A percentile compares a stretch with the other conserved stretches of the same genome.
Evolutionary conservation across 2,113 vertebrate genomes (phyloP).

Genomic region (Fulmarus glacialis): DNA sequence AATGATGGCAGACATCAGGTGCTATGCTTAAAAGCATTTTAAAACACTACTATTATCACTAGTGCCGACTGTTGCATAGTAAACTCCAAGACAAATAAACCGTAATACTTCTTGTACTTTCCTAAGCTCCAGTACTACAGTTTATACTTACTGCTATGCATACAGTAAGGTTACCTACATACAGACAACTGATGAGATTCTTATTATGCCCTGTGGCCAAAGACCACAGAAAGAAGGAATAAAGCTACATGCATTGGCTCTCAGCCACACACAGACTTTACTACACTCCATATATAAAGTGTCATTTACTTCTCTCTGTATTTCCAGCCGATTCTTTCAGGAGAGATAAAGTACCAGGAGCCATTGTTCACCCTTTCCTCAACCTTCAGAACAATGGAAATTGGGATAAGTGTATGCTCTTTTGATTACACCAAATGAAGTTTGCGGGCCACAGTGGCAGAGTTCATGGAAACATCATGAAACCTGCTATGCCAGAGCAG

Average conservation of each 20-base stretch:
- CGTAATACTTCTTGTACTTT: background rate
- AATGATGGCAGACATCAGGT: background rate
- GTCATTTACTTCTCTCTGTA: background rate
- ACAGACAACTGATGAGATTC: background rate
- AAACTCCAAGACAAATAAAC: background rate
- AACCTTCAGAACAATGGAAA: background rate
- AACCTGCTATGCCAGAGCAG: background rate
- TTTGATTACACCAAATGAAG: background rate
- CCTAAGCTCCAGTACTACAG: background rate
- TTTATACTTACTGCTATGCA: background rate
- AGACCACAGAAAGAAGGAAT: background rate
- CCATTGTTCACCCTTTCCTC: background rate
- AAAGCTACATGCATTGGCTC: background rate
- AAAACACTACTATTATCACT: background rate
- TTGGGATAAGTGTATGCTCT: fast-evolving
- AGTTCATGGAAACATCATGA: background rate
- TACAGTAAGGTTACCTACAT: background rate
- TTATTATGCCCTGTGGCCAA: background rate
- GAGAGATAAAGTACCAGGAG: background rate
- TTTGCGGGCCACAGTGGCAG: background rate
- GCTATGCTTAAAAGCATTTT: background rate
- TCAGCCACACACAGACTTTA: background rate
- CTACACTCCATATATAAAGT: background rate
- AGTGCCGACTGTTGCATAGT: fast-evolving
- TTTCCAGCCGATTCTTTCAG: background rate